Evolutionary conservation across 2,888 invertebrate species (phyloP), one percentile per base, ranked within the genome.

Genomic region (Cynaeus angustus): DNA sequence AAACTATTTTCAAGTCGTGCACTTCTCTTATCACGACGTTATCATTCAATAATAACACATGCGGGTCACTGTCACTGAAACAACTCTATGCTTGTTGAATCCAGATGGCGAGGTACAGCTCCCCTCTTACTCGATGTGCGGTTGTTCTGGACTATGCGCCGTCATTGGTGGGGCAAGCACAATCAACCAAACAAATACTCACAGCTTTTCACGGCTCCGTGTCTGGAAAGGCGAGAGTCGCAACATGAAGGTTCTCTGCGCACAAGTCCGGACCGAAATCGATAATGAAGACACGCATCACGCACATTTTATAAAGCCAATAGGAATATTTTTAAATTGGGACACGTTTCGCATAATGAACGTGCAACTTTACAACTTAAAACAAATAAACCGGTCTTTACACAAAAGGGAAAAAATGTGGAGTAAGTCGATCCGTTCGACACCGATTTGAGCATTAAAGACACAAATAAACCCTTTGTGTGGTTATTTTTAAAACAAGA

Each of bases 91-190:
- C 65, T 74, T 66, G 70, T 72, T 72, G 75, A 74, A 73, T 67
- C 80, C 81, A 81, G 81, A 81, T 81, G 81, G 81, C 80, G 79
- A 78, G 76, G 76, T 76, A 75, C 74, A 75, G 74, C 71, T 65
- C 58, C 76, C 73, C 73, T 68, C 61, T 71, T 65, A 28, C 59
- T 28, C 67, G 68, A 66, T 74, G 72, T 72, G 72, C 69, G 55
- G 53, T 41, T 37, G 66, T 71, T 71, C 62, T 61, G 70, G 68
- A 28, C 16, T 12, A 13, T 30, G 53, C 26, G 37, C 28, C 13
- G 58, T 13, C 14, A 59, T 41, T 62, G 68, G 73, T 71, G 75
- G 76, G 72, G 59, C 50, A 28, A 10, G 38, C 74, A 75, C 76
- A 78, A 70, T 75, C 77, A 75, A 50, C 79, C 79, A 79, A 43